Base-by-base conservation (phyloP, 2,888 invertebrate species). In the Diarsia rubi region DNA sequence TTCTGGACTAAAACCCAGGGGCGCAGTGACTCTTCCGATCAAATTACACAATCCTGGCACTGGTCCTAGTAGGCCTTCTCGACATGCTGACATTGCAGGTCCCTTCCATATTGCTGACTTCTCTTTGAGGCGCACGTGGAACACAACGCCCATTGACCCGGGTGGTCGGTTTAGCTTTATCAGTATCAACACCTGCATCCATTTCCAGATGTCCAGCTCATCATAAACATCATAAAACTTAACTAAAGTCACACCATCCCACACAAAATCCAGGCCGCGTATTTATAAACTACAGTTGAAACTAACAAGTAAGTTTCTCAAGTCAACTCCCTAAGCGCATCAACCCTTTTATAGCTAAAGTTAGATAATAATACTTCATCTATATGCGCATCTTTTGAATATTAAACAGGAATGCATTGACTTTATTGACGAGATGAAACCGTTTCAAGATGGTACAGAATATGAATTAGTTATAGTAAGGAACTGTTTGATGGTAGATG, bases 311-410 rank as follows among this genome's bases (percentile, higher is more conserved):
- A 37, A 73, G 49, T 76, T 74, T 70, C 52, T 70, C 44, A 66
- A 83, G 73, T 62, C 5, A 1, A 65, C n/a, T 81, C 78, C 78
- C 79, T 69, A 24, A 66, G 68, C 62, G 59, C 60, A 47, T 37
- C 69, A 79, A 86, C 81, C 77, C 82, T 81, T 84, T 81, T 78
- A 86, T 69, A 81, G 74, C 75, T 80, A 77, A 87, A 87, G 68
- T 84, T 86, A 69, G 79, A 84, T 81, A 76, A 83, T 84, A 86
- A 80, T 70, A 75, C 78, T 80, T 87, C 82, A 88, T 89, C 82
- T 87, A 78, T 88, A 90, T 90, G 90, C 89, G 86, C 89, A 90
- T 89, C 86, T 88, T 85, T 84, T 90, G 89, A 88, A 90, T 90
- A 89, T 83, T 88, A 88, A 90, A 82, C 83, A 79, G 77, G 52